Evolutionary conservation across 2,888 invertebrate species (phyloP), one percentile per base, ranked within the genome.

Genomic region (Deladenus siricidicola): DNA sequence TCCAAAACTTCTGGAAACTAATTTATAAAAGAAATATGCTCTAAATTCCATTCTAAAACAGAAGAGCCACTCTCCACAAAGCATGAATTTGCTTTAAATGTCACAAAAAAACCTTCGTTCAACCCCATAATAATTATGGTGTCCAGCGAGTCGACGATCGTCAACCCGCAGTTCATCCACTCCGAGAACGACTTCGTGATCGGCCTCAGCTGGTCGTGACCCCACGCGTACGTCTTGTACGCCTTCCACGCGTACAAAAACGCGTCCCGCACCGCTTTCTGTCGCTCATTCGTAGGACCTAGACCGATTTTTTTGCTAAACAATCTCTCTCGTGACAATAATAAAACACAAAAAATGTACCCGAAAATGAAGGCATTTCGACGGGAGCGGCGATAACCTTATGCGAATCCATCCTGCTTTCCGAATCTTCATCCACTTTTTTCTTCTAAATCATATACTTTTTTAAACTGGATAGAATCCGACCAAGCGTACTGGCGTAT

Each of bases 111-210:
- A 3, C 89, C 93, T 83, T 89, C 86, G 75, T 86, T 86, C 59
- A 98, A 83, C 56, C 89, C 90, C 94, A 96, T 94, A 62, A 98
- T 90, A 72, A 88, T 89, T 78, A 94, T 86, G 0, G 96, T 96
- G 79, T 98, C 98, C 66, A 98, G 81, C 0, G 90, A 86, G 82
- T 98, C 98, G 0, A 98, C 86, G 68, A 98, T 88, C 1, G 92
- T 92, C n/a, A 98, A 84, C 0, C 94, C 96, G 1, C 96, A 84
- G 0, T 88, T 88, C 81, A 98, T 96, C 96, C 96, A 98, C 78
- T 94, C 90, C 55, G 87, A 86, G 62, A 87, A 86, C 65, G 85
- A 84, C 72, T 86, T 88, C 0, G 89, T 86, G 34, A 94, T 86
- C 0, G 98, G 96, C 76, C 88, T 89, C 47, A 98, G 83, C 79